phyloP scores from a whole-genome alignment of 2,113 vertebrate species.

The Seriola quinqueradiata region DNA sequence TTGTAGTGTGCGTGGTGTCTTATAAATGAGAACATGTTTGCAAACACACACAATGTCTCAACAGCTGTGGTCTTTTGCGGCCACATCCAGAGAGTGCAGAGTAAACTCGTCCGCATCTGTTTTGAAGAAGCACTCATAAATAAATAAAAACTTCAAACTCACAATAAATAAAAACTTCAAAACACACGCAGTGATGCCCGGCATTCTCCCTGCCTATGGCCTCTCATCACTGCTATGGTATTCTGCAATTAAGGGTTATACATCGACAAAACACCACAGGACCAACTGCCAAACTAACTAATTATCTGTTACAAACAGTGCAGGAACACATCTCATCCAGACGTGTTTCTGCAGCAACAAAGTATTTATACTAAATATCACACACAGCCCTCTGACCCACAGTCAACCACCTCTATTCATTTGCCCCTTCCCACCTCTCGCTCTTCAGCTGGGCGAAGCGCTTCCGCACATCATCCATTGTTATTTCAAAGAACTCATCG shows the following conservation, averaged over 20 bases:
- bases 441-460: slow-evolving; percentile 95
- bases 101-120: slow-evolving; percentile 64
- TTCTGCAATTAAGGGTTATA: slow-evolving; percentile 70
- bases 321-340: slow-evolving; percentile 56
- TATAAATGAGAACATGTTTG: slow-evolving; percentile 59
- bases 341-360: slow-evolving; percentile 46
- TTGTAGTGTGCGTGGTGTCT: slow-evolving; percentile 59
- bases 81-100: slow-evolving; percentile 56
- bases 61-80: slow-evolving; percentile 52
- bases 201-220: slow-evolving; percentile 37
- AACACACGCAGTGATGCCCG: slow-evolving; percentile 54
- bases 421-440: slow-evolving; percentile 87
- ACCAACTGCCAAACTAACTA: slow-evolving; percentile 45
- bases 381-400: slow-evolving; percentile 31
- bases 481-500: slow-evolving; percentile 97
- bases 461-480: slow-evolving; percentile 93
- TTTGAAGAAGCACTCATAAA: slow-evolving; percentile 64
- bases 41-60: slow-evolving; percentile 59
- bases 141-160: slow-evolving; percentile 68
- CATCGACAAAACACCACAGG: slow-evolving; percentile 39
- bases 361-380: slow-evolving; percentile 42
- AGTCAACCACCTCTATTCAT: neutral
- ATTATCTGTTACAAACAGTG: slow-evolving; percentile 47
- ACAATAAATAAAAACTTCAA: slow-evolving; percentile 47
- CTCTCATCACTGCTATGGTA: slow-evolving; percentile 65